Evolutionary conservation across 2,113 vertebrate genomes (phyloP), one percentile per base, ranked within the genome.

Genomic region (Cricetomys ansorgei): DNA sequence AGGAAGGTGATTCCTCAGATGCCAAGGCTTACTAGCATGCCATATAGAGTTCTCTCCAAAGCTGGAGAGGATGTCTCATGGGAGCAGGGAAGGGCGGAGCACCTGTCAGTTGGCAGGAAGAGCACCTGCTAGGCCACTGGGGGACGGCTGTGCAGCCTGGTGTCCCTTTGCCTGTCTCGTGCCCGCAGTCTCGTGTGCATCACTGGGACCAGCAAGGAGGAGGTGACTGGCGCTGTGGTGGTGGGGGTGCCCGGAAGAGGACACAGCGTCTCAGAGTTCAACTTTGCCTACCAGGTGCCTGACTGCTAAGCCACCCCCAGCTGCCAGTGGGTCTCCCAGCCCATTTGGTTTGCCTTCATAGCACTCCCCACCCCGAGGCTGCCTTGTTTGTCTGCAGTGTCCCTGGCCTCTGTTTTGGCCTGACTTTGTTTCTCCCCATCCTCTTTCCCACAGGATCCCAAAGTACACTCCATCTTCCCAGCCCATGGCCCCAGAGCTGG

Each of bases 271-370:
- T 99, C 99, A 57, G 98, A 85, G n/a, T 99, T 99, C 57, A 88
- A 93, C 53, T 99, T 99, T 98, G 99, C 98, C 95, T 99, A 99
- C 96, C 99, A 99, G 99, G 99, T 99, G 96, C 0, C 0, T 65
- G 83, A 40, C 29, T 75, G 31, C 57, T 23, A 25, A 31, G 43
- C n/a, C 0, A 9, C 37, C 48, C 65, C 37, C 2, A 11, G 34
- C 72, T 55, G n/a, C 81, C 5, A 0, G 27, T 9, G 11, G 88
- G 17, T 57, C 34, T 6, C 13, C 34, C 34, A 17, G 23, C 40
- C 21, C 34, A 3, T 25, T 13, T 69, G 50, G 37, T 57, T 62
- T 23, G 1, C 65, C 62, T 88, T 31, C 70, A 10, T 43, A 21
- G 19, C 37, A 45, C 45, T 31, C 53, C 85, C 21, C 7, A 17